Evolutionary conservation across 37 sponge, comb jelly and placozoan genomes (phyloP), one percentile per base, ranked within the genome.

Genomic region (Theonella swinhoei): DNA sequence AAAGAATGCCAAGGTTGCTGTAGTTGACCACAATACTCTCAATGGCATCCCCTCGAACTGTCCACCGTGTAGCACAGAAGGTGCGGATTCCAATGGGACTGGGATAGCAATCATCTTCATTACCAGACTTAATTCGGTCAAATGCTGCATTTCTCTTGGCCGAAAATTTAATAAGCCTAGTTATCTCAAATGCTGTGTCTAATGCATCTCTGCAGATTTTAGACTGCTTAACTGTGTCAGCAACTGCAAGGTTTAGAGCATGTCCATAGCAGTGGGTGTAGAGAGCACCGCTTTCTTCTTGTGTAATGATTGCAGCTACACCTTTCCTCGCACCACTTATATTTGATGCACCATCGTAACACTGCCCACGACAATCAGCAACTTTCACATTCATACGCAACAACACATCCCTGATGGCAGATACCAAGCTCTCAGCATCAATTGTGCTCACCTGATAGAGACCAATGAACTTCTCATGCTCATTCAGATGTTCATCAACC

Each of bases 181-280:
- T 74, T 0, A 91, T 70, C 75, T 93, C 93, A 74, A 72, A 73
- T 1, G 75, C 79, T 28, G 78, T 82, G 9, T 83, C 84, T 35
- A 91, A 64, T 32, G 92, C 82, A 60, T 91, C 88, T 37, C 80
- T 31, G 34, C 64, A 77, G 22, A 93, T 19, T 40, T 84, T 84
- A 19, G 72, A 89, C 59, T 80, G 59, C 58, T 85, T 92, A 22
- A 88, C 26, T 37, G 75, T 62, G 42, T 88, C 88, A 36, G 83
- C 82, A 72, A 62, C 84, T 39, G 82, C 86, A 37, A 92, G 73
- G 62, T 88, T 92, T 11, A 92, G 88, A 28, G 80, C 74, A 82
- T 92, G 88, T 47, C 74, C 92, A 81, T 92, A 85, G 62, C 88
- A 92, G 41, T 92, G 93, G 4, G 82, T 88, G 34, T 77, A 92